Base-by-base conservation (phyloP, 23 tunicate genomes). In the Phallusia fumigata region DNA sequence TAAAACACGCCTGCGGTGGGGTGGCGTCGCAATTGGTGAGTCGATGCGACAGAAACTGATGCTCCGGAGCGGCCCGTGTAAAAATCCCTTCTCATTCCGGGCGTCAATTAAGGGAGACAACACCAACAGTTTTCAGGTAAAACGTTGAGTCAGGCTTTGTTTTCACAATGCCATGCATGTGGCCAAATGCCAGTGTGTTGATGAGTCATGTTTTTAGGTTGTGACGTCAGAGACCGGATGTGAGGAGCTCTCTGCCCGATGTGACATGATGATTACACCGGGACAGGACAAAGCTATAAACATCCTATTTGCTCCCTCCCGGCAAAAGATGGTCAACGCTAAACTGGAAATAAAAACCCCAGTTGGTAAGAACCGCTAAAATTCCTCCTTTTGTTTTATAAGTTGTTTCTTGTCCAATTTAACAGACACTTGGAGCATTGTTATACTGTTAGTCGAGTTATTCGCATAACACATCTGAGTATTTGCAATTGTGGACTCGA, bases 271-370 rank as follows among this genome's bases (percentile, higher is more conserved):
- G 31, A 88, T 92, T 73, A 35, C 36, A 52, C 90, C 90, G 0
- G 86, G 86, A 19, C 86, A 83, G 31, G 91, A 92, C 64, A 81
- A 84, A 76, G 32, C 90, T 5, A 53, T 92, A 3, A 33, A 24
- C 32, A 77, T 92, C 10, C 30, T 83, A 33, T 92, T 86, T 76
- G 82, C 86, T 47, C 97, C 97, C 6, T 78, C 83, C n/a, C 53
- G 74, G 33, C 78, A 84, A 36, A 84, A 84, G 64, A 40, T 92
- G 83, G 82, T 86, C 32, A 83, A 79, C 0, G 97, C 91, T 0
- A 92, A 92, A 80, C 79, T 92, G 52, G 97, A 92, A 80, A 84
- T 92, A 0, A 92, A 92, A 65, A 89, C 97, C 30, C 97, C 97
- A 30, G 80, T 92, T 24, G 91, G 91, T 92, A 83, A 83, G 65